These are phyloP conservation scores for Dolichoris vasculosae DNA, from an alignment of 1,140 invertebrate genomes.

Conservation along the genomic window DNA sequence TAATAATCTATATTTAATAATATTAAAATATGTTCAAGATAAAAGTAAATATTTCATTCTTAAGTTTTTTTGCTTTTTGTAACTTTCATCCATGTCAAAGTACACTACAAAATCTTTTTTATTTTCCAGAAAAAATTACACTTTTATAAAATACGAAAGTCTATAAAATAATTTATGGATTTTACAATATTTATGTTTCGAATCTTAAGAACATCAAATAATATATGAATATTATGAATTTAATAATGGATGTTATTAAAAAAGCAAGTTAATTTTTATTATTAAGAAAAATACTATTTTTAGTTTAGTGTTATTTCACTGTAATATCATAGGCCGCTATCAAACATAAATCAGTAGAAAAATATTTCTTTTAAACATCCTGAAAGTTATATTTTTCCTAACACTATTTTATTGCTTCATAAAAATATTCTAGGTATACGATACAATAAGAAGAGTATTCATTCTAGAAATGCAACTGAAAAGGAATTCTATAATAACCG, in stretches of 20 bases:
- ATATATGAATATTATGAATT: too few species aligned
- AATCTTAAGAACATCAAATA: background rate
- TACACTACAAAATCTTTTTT: background rate
- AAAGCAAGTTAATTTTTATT: too few species aligned
- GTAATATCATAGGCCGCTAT: background rate
- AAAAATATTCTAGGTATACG: background rate
- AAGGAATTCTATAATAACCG: background rate
- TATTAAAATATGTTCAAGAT: background rate
- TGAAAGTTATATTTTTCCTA: background rate
- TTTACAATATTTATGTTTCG: background rate
- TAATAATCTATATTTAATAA: background rate
- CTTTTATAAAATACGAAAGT: background rate
- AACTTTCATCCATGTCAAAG: background rate
- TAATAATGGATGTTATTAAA: too few species aligned
- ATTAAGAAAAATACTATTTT: background rate
- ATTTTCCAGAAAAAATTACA: background rate
- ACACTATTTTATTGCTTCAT: background rate
- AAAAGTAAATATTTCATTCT: background rate
- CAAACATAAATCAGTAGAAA: background rate
- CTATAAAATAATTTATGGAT: background rate
- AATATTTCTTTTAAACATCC: background rate
- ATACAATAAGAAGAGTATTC: background rate
- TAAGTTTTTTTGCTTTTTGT: background rate
- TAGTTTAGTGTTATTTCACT: background rate
- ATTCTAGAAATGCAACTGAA: background rate